Evolutionary conservation across 2,113 vertebrate genomes (phyloP).

Genomic region (Scytalopus superciliaris): DNA sequence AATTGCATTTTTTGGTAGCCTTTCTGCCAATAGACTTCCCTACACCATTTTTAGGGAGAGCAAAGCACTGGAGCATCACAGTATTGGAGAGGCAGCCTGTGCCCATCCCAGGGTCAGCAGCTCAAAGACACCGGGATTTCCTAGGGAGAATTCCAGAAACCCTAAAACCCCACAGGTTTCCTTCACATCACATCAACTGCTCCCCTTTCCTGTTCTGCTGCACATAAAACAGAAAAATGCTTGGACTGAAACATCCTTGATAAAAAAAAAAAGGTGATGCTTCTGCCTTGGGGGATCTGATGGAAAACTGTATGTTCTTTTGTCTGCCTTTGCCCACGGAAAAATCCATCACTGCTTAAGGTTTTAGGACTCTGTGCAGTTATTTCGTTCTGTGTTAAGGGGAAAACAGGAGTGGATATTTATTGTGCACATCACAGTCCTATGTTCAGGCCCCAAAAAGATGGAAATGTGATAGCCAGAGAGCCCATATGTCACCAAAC

Average conservation of each 20-base stretch:
- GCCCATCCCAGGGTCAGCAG: not conserved
- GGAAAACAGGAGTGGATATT: not conserved
- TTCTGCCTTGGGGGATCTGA: not conserved
- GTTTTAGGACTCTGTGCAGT: not conserved
- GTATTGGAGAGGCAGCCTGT: not conserved
- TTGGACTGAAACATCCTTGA: not conserved
- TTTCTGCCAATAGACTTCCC: not conserved
- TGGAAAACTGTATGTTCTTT: not conserved
- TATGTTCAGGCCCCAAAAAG: not conserved
- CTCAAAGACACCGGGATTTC: not conserved
- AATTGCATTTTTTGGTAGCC: not conserved
- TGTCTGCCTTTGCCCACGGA: not conserved
- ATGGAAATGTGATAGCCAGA: not conserved
- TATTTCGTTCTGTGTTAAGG: not conserved
- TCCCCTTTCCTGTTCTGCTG: not conserved
- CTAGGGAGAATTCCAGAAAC: not conserved
- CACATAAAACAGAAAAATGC: not conserved
- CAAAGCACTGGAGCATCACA: not conserved
- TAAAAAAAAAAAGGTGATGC: not conserved
- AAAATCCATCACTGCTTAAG: not conserved
- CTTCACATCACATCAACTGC: not conserved
- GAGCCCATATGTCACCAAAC: not conserved
- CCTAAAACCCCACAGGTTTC: not conserved
- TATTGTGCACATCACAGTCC: not conserved
- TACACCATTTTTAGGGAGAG: not conserved